phyloP scores from a whole-genome alignment of 2,113 vertebrate genomes.

The Chamaea fasciata region DNA sequence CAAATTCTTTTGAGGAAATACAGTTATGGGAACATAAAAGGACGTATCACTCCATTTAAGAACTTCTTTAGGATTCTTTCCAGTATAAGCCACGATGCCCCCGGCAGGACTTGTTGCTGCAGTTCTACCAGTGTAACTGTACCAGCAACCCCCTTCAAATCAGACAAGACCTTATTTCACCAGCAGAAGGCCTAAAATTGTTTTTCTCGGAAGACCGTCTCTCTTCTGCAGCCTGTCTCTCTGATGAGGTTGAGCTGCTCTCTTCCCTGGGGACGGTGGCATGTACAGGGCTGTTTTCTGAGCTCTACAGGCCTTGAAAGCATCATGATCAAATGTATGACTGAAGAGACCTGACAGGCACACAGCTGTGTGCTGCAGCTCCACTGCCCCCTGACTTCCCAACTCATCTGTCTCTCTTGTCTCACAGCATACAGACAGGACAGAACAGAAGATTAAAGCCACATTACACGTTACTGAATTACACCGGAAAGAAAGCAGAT shows the following conservation, averaged over 20 bases:
- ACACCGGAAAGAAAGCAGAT: neutral
- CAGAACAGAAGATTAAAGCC: constrained; percentile 46
- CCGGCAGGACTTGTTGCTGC: neutral
- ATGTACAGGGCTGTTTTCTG: neutral
- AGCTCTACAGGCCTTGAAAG: constrained; percentile 7
- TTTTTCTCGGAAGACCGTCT: neutral
- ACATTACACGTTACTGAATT: constrained; percentile 4
- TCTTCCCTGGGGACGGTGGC: neutral
- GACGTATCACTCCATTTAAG: neutral
- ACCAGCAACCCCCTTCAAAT: neutral
- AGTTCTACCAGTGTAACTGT: neutral
- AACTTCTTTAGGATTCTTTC: neutral
- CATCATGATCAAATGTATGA: constrained; percentile 27
- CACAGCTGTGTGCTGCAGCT: neutral
- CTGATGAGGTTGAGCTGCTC: neutral
- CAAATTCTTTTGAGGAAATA: neutral
- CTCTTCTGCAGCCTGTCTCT: neutral
- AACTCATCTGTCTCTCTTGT: constrained; percentile 31
- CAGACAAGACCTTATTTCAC: neutral
- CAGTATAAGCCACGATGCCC: neutral
- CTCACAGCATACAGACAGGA: neutral
- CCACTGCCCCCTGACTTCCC: constrained; percentile 27
- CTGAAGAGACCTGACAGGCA: constrained; percentile 15
- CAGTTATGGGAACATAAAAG: neutral
- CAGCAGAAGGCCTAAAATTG: neutral